Base-by-base conservation (phyloP, 1,140 invertebrate genomes). In the Diorhabda carinulata region DNA sequence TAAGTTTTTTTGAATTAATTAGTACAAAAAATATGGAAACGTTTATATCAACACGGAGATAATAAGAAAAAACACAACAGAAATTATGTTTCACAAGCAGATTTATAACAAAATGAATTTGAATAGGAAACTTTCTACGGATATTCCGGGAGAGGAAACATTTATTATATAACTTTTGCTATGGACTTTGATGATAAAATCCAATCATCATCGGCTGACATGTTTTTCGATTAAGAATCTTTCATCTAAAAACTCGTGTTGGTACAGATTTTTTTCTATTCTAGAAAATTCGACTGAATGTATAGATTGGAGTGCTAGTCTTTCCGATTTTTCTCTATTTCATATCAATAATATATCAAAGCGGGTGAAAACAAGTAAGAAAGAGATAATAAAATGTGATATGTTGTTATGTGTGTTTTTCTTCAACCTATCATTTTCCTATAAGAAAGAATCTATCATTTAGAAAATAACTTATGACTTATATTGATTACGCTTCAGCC, bases 361-460 rank as follows among this genome's bases (percentile, higher is more conserved):
- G 66, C 57, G 60, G 56, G 60, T 25, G 25, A 25, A 25, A 25
- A 25, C 25, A 25, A 25, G 25, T 25, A 69, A 67, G 47, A 45
- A 70, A 57, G 64, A 62, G 70, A 70, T 52, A 71, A 68, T 71
- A 73, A 73, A 73, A 73, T 71, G 72, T 73, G 72, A 73, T 73
- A 73, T 73, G 69, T 73, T 73, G 70, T 68, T 9, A 10, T 47
- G 40, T 2, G 44, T 65, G 64, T 65, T 65, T 65, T 65, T 10
- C 3, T 65, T 25, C 8, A 41, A 65, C 59, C 59, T 43, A 61
- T 25, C 25, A 25, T 9, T 41, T 41, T 41, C 42, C 2, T 6
- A 61, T 9, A 40, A 25, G 25, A 41, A 10, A 61, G 5, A 61
- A 61, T 41, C 42, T 2, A 25, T 57, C 8, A 57, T 8, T 6